A percentile compares a stretch with the other conserved stretches of the same genome.
These are phyloP conservation scores for Vanessa atalanta DNA, from an alignment of 1,140 invertebrate species.

Conservation along the genomic window DNA sequence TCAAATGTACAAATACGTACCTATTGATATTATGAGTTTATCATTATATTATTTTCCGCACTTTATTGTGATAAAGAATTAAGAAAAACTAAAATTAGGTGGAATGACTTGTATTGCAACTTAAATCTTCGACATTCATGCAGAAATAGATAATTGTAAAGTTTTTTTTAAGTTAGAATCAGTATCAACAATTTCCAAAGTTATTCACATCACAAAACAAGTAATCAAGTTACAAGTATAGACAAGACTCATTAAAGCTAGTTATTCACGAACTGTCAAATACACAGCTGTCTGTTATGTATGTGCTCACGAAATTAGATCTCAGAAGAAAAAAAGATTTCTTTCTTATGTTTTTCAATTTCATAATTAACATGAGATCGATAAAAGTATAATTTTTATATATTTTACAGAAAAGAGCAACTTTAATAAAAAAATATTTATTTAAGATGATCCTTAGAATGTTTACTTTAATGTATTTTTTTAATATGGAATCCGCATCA, in stretches of 20 bases:
- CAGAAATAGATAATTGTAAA: background rate
- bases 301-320: background rate
- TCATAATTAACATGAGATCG: too few relatives aligned
- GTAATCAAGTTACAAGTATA: slow-evolving; percentile 8
- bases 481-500: too few relatives aligned
- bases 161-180: background rate
- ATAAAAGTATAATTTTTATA: too few relatives aligned
- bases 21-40: slow-evolving; percentile 2
- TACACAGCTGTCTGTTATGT: slow-evolving; percentile 10
- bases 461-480: too few relatives aligned
- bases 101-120: background rate
- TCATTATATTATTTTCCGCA: slow-evolving; percentile 1
- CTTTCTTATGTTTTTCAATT: too few relatives aligned
- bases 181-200: background rate
- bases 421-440: too few relatives aligned
- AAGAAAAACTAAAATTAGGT: slow-evolving; percentile 1
- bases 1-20: background rate
- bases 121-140: background rate
- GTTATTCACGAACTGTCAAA: slow-evolving; percentile 10
- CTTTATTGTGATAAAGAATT: background rate
- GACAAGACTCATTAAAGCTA: slow-evolving; percentile 22
- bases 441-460: too few relatives aligned
- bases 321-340: background rate
- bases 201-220: slow-evolving; percentile 21
- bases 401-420: too few relatives aligned